Evolutionary conservation across 2,113 vertebrate genomes (phyloP), one percentile per base, ranked within the genome.

Genomic region (Malurus cyaneus): DNA sequence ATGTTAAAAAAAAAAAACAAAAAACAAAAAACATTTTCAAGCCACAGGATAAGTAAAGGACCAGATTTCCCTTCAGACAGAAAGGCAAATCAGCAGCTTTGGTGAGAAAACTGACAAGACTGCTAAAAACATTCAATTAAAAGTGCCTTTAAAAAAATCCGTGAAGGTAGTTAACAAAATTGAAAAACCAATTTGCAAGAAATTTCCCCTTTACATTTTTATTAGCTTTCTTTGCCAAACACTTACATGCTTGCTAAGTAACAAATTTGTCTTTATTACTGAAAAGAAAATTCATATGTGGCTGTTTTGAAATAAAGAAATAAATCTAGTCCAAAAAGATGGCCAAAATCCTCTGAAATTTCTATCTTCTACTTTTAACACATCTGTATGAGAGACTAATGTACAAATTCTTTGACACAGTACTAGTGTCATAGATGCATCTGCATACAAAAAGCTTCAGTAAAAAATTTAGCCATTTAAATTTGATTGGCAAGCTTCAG

Each of bases 221-320:
- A 94, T 93, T 93, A 89, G 64, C 32, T 74, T 77, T 89, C 74
- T 89, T 83, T 54, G 59, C 60, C 91, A 91, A 86, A 88, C 6
- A 32, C n/a, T 78, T 60, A 61, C 7, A 8, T 88, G 94, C 56
- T 73, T 16, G 21, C 46, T 36, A 16, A 73, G 61, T 49, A 82
- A 95, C 18, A 80, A 52, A 66, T 72, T 8, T 41, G 6, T 65
- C n/a, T 72, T 79, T 85, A 71, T 46, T 80, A 67, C 21, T 52
- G 29, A 46, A 57, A 81, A 77, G 24, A 52, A 93, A 89, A 86
- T 77, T 80, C 9, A 1, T 54, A 47, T n/a, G 60, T 24, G 44
- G 60, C 84, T 42, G 34, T 18, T 80, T 73, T 70, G 44, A 82
- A 64, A 64, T 46, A 67, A 83, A 82, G 39, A 89, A 83, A 41